Evolutionary conservation across 1,140 invertebrate genomes (phyloP).

Genomic region (Heliconius eleuchia): DNA sequence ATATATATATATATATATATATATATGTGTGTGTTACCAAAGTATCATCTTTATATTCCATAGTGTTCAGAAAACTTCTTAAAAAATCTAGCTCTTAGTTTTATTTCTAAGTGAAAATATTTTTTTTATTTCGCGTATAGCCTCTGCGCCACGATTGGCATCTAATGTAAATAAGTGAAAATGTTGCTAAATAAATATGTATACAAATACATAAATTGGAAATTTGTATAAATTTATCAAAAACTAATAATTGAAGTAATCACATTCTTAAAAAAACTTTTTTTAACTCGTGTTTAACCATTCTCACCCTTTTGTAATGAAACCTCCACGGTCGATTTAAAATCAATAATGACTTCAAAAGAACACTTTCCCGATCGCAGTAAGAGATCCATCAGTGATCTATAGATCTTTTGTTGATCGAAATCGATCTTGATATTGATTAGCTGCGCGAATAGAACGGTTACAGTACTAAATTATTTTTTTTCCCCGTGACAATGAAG

Average conservation of each 20-base stretch:
- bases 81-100: background rate
- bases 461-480: slow-evolving; percentile 41
- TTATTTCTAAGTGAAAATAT: too few species aligned
- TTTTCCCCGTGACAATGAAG: slow-evolving; percentile 50
- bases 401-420: slow-evolving; percentile 71
- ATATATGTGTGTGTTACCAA: too few species aligned
- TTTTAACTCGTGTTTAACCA: slow-evolving; percentile 47
- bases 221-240: background rate
- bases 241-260: background rate
- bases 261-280: slow-evolving; percentile 14
- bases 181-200: background rate
- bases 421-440: slow-evolving; percentile 70
- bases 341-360: slow-evolving; percentile 74
- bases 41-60: too few species aligned
- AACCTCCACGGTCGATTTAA: slow-evolving; percentile 66
- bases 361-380: slow-evolving; percentile 72
- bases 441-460: slow-evolving; percentile 56
- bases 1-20: too few species aligned
- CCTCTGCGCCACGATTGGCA: too few species aligned
- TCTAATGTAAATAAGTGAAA: too few species aligned
- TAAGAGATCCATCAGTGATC: slow-evolving; percentile 74
- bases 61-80: too few species aligned
- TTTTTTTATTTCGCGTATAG: too few species aligned
- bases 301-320: slow-evolving; percentile 52
- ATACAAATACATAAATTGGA: background rate